Evolutionary conservation across 2,888 invertebrate genomes (phyloP), one percentile per base, ranked within the genome.

Genomic region (Nudaria mundana): DNA sequence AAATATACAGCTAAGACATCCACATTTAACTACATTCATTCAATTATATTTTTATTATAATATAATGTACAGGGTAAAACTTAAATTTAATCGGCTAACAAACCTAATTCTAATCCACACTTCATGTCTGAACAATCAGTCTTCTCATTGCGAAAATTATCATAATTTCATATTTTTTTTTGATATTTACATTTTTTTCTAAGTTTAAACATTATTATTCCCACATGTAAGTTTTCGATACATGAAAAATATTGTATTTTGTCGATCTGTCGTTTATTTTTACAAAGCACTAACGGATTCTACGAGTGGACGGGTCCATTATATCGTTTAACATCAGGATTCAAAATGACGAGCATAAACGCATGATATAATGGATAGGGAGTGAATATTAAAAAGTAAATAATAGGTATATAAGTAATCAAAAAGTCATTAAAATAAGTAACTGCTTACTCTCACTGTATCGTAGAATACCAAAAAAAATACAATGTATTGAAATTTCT

Each of bases 81-180:
- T 78, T 81, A 81, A 82, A 77, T 70, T 74, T 78, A 76, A 63
- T 71, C 65, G 60, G 71, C 73, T 76, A 74, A 72, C 68, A 70
- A 77, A 79, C 70, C 76, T 82, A 84, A 76, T 76, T 59, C 76
- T 83, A 78, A 64, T 76, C 74, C 83, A 77, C 76, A 72, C 66
- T 67, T 76, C 84, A 80, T 71, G 78, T 81, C 73, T 76, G 82
- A 83, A 81, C 84, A 77, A 81, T 87, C 87, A 87, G 87, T 87
- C 87, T 87, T 87, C 83, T 87, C 84, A 78, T 85, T 85, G 82
- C 84, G 74, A 82, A 84, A 84, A 84, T 86, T 83, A 82, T 80
- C 71, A 78, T 83, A 81, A 80, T 74, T 54, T 56, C 56, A 58
- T 20, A 25, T 11, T 25, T 25, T 13, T 12, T 58, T 57, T 58